phyloP scores from a whole-genome alignment of 2,797 vertebrate genomes.

The Sarcophilus harrisii region DNA sequence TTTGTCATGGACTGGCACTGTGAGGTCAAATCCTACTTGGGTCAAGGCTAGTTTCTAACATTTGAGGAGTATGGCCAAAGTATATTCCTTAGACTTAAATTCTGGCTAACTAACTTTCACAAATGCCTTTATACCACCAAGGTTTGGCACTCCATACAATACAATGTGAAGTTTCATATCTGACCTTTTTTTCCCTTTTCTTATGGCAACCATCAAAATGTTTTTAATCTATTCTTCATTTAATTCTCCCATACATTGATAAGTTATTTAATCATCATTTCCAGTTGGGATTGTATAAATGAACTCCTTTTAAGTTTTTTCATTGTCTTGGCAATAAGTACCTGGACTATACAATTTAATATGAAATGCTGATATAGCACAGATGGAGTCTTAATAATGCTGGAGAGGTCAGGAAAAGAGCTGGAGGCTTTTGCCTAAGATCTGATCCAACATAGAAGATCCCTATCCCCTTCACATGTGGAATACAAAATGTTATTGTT shows the following conservation, averaged over 20 bases:
- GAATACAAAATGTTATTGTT: background rate
- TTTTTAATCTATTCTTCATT: background rate
- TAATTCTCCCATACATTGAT: background rate
- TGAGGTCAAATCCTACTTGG: slow-evolving; percentile 23
- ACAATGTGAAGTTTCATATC: background rate
- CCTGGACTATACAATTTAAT: background rate
- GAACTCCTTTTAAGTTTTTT: background rate
- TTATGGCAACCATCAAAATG: background rate
- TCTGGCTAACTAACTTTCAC: slow-evolving; percentile 26
- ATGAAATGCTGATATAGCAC: background rate
- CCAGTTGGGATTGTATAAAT: background rate
- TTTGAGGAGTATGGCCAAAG: slow-evolving; percentile 48
- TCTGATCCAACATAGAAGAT: background rate
- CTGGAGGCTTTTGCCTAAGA: background rate
- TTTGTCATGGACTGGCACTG: no score
- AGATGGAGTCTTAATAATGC: background rate
- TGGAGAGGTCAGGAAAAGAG: background rate
- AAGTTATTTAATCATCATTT: background rate
- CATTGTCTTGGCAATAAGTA: background rate
- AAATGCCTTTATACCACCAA: slow-evolving; percentile 1
- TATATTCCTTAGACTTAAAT: slow-evolving; percentile 47
- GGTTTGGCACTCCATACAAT: background rate
- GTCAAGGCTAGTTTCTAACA: slow-evolving; percentile 23
- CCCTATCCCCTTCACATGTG: no score
- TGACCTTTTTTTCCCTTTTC: background rate